phyloP scores from a whole-genome alignment of 2,113 vertebrate genomes.

The Procapra przewalskii region DNA sequence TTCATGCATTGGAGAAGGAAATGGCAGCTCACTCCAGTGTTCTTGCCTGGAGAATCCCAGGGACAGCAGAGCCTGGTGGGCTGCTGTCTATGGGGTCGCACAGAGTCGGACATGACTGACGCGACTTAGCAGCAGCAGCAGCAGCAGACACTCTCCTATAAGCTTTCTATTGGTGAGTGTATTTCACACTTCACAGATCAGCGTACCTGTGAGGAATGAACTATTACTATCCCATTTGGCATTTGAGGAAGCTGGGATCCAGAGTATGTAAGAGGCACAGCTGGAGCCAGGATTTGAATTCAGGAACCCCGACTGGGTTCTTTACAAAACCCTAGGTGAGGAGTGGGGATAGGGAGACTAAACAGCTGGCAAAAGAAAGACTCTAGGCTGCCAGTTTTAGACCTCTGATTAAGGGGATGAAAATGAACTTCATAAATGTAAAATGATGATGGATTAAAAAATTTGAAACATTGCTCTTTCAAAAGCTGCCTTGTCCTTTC shows the following conservation, averaged over 20 bases:
- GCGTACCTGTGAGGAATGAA: neutral
- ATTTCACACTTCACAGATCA: neutral
- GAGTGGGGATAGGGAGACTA: neutral
- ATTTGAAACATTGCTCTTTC: neutral
- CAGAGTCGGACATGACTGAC: too few relatives aligned
- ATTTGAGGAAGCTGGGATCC: neutral
- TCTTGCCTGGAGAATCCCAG: too few relatives aligned
- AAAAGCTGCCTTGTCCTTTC: neutral
- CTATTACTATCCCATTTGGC: too few relatives aligned
- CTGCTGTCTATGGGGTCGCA: too few relatives aligned
- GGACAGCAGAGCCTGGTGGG: too few relatives aligned
- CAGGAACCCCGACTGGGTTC: neutral
- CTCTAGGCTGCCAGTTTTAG: neutral
- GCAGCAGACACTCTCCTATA: neutral
- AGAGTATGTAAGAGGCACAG: too few relatives aligned
- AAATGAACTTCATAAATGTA: constrained; percentile 16
- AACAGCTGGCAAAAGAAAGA: neutral
- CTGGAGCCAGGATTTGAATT: neutral
- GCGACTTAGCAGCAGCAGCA: neutral
- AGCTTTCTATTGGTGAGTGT: neutral
- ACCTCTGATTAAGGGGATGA: neutral
- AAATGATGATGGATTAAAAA: constrained; percentile 25
- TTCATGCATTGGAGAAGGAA: too few relatives aligned
- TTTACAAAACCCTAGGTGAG: neutral
- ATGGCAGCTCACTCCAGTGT: too few relatives aligned